Evolutionary conservation across 2,113 vertebrate species (phyloP).

Genomic region (Lepidothrix coronata): DNA sequence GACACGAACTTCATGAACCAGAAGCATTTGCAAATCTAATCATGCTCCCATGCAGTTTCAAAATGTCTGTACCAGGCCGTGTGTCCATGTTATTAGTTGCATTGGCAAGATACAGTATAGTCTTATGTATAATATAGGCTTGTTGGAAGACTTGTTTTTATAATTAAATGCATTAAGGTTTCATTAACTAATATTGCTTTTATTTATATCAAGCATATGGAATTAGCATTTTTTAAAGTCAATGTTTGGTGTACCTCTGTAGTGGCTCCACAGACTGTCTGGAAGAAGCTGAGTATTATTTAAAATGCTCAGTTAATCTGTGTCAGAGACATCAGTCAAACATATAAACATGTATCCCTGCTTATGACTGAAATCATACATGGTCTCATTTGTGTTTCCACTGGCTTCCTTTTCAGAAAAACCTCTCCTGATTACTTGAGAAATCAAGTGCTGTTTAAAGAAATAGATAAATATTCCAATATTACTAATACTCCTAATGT

Average conservation of each 20-base stretch:
- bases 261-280: neutral
- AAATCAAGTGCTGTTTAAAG: neutral
- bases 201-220: neutral
- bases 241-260: neutral
- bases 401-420: neutral
- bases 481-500: neutral
- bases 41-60: neutral
- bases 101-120: neutral
- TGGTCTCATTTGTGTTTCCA: neutral
- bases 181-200: neutral
- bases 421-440: neutral
- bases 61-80: neutral
- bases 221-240: neutral
- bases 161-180: neutral
- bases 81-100: neutral
- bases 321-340: neutral
- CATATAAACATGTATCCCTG: neutral
- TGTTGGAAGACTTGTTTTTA: neutral
- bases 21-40: conserved; percentile 56
- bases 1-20: conserved; percentile 58
- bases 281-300: neutral
- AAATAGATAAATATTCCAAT: neutral
- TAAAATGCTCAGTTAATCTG: neutral
- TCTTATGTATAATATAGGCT: neutral
- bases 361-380: neutral